Evolutionary conservation across 2,797 vertebrate genomes (phyloP), one percentile per base, ranked within the genome.

Genomic region (Pagetopsis macropterus): DNA sequence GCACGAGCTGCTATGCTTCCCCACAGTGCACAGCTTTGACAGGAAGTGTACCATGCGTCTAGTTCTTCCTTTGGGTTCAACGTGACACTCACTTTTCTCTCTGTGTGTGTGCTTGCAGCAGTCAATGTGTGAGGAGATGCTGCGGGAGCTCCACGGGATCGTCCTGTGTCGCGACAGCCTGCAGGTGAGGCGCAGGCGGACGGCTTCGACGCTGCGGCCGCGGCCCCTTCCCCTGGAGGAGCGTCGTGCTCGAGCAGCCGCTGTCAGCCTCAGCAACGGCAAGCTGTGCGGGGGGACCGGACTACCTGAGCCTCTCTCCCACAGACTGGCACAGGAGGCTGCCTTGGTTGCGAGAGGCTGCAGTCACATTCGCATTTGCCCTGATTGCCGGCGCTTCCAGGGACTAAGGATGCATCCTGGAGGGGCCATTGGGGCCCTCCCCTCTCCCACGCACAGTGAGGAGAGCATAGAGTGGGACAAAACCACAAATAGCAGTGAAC

Each of bases 391-490:
- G 70, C 90, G 98, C 46, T 99, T 99, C 90, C 98, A 99, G 91
- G 97, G 98, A 52, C 95, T 98, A 6, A 94, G 96, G 64, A 93
- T 96, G 3, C 95, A 95, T 37, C 95, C 94, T 0, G 13, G 91
- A 0, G 92, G 86, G 72, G 87, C 84, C 52, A 61, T 85, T 0
- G 92, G 87, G 65, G 65, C 79, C 51, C 86, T 90, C 4, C 90
- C 94, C 1, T 98, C 97, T 0, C 97, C 97, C 0, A 93, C 96
- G 0, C 96, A 92, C 83, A 98, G 98, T 56, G 96, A 98, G 59
- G 97, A 98, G 84, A 98, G 97, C 93, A 93, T 98, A 84, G 96
- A 97, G 74, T 99, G 98, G 98, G 98, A 99, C 79, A 99, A 98
- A 90, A 93, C 96, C 77, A 96, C 97, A 90, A 97, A 98, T 91